Evolutionary conservation across 2,888 invertebrate genomes (phyloP), one percentile per base, ranked within the genome.

Genomic region (Pseudanteris insignis): DNA sequence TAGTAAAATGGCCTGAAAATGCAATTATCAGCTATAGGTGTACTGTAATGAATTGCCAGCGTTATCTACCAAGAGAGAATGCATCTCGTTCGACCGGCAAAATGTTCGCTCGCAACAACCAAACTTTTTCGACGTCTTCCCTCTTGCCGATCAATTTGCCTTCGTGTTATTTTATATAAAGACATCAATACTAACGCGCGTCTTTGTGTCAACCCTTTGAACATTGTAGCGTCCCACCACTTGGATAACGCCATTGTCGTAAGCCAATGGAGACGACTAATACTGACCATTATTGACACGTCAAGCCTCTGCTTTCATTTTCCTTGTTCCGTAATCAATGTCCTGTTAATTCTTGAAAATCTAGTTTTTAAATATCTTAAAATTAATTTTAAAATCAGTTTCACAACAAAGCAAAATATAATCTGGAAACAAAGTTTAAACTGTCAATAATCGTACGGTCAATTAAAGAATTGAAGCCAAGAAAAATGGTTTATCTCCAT

Each of bases 11-110:
- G 73, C 72, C 67, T 74, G 76, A 74, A 77, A 77, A 77, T 77
- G 73, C 73, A 76, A 78, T 78, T 78, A 78, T 78, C 77, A 75
- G 70, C 76, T 77, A 73, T 77, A 77, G 77, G 74, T 76, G 77
- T 70, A 71, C 70, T 68, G 63, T 76, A 78, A 78, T 77, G 76
- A 77, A 78, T 76, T 75, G 75, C 71, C 64, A 67, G 68, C 72
- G 72, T 75, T 75, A 73, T 76, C 72, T 73, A 64, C 66, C 54
- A 48, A 53, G 43, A 53, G 66, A 48, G 38, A 48, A 55, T 51
- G 48, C 65, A 63, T 48, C 57, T 58, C 53, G 10, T 43, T 36
- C 46, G 37, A 18, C 46, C 24, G 44, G 47, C 47, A 50, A 58
- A 46, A 40, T 38, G 29, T 40, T 38, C 33, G 33, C 14, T 32